These are phyloP conservation scores for Protula sp. DNA, from an alignment of 2,888 invertebrate genomes.

Conservation along the genomic window DNA sequence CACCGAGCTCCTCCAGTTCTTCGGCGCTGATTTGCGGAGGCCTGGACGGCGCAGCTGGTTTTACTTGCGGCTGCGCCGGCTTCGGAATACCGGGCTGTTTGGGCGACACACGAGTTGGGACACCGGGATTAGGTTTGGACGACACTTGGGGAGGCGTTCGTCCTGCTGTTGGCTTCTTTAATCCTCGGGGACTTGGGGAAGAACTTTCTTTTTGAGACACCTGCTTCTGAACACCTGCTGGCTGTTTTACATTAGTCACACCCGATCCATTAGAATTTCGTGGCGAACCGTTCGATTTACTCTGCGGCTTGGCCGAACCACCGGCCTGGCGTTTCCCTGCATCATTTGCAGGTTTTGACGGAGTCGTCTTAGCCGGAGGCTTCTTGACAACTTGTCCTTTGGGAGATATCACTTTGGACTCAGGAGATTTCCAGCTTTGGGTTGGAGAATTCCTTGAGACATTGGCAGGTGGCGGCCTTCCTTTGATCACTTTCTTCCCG, in stretches of 20 bases:
- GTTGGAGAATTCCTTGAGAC: not conserved
- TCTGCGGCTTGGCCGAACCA: no score
- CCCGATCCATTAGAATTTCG: not conserved
- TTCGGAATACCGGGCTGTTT: not conserved
- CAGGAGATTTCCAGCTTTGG: not conserved
- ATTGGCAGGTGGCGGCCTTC: not conserved
- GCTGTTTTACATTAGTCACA: no score
- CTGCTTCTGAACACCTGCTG: not conserved
- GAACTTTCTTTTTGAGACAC: no score
- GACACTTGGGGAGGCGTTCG: not conserved
- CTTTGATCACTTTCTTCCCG: constrained; percentile 52
- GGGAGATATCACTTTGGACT: not conserved
- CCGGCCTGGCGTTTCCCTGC: not conserved
- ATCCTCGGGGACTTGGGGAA: not conserved
- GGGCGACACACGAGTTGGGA: not conserved
- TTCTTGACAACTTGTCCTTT: not conserved
- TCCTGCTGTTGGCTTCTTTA: not conserved
- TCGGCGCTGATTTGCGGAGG: not conserved
- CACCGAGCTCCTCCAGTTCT: not conserved
- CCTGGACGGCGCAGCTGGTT: not conserved
- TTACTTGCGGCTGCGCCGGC: not conserved
- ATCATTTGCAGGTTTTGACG: not conserved
- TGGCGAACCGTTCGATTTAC: not conserved
- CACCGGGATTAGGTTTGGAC: not conserved
- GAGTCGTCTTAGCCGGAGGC: not conserved